phyloP scores from a whole-genome alignment of 2,888 invertebrate species.

The Smittia aterrima region DNA sequence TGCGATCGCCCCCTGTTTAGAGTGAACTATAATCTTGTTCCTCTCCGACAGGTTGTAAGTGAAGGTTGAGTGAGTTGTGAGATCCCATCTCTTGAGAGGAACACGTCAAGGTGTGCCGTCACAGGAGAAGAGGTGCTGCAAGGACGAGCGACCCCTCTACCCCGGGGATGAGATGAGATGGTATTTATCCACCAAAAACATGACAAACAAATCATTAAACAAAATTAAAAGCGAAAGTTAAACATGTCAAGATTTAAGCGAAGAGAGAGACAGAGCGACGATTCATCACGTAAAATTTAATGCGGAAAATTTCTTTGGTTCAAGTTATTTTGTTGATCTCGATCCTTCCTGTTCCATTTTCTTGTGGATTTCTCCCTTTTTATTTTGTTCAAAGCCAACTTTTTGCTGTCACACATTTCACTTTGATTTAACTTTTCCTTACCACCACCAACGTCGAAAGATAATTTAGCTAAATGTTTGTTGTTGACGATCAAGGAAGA shows the following conservation, averaged over 20 bases:
- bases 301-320: not conserved
- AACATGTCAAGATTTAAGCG: slow-evolving; percentile 19
- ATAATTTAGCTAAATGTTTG: too few relatives aligned
- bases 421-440: not conserved
- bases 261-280: not conserved
- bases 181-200: slow-evolving; percentile 47
- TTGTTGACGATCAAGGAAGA: too few relatives aligned
- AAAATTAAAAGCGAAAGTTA: slow-evolving; percentile 42
- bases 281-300: not conserved
- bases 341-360: not conserved
- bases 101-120: slow-evolving; percentile 2
- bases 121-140: slow-evolving; percentile 14
- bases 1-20: slow-evolving; percentile 52
- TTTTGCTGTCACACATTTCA: not conserved
- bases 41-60: slow-evolving; percentile 54
- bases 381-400: not conserved
- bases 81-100: slow-evolving; percentile 17
- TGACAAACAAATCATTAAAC: slow-evolving; percentile 38
- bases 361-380: not conserved
- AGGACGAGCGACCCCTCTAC: not conserved
- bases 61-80: slow-evolving; percentile 32
- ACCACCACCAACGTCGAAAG: not conserved
- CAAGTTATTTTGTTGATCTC: not conserved
- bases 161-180: slow-evolving; percentile 43
- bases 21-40: slow-evolving; percentile 56